phyloP scores from a whole-genome alignment of 2,113 vertebrate species.

The Ceyx melanurus region DNA sequence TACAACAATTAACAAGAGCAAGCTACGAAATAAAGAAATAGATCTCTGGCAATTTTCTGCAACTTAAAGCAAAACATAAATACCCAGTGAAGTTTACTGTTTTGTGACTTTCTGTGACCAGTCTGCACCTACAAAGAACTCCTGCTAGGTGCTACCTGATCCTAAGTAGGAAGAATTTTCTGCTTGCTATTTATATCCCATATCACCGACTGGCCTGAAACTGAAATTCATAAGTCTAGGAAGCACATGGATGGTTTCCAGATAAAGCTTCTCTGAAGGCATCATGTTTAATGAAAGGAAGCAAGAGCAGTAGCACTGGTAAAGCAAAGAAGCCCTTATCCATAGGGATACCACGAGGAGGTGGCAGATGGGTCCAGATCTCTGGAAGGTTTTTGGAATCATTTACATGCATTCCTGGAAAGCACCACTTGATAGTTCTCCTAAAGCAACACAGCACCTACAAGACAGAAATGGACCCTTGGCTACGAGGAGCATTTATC shows the following conservation, averaged over 20 bases:
- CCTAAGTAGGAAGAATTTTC: neutral
- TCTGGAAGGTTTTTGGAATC: neutral
- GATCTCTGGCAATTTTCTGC: neutral
- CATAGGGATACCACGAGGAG: neutral
- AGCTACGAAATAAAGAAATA: neutral
- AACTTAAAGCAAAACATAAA: neutral
- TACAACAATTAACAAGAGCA: neutral
- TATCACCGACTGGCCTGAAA: neutral
- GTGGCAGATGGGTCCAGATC: no score
- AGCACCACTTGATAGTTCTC: rapidly evolving
- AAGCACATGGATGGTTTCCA: neutral
- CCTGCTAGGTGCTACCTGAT: neutral
- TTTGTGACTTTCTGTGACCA: neutral
- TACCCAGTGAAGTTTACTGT: neutral
- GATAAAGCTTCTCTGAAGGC: neutral
- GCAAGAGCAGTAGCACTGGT: neutral
- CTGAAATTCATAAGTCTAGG: neutral
- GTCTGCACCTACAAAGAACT: neutral
- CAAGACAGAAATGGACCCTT: neutral
- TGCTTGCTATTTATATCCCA: neutral
- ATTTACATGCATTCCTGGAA: rapidly evolving
- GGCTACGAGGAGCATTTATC: rapidly evolving
- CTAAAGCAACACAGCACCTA: neutral
- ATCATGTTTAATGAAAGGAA: neutral
- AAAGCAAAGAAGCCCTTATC: neutral